These are phyloP conservation scores for Desoria tigrina DNA, from an alignment of 2,888 invertebrate species.

Conservation along the genomic window DNA sequence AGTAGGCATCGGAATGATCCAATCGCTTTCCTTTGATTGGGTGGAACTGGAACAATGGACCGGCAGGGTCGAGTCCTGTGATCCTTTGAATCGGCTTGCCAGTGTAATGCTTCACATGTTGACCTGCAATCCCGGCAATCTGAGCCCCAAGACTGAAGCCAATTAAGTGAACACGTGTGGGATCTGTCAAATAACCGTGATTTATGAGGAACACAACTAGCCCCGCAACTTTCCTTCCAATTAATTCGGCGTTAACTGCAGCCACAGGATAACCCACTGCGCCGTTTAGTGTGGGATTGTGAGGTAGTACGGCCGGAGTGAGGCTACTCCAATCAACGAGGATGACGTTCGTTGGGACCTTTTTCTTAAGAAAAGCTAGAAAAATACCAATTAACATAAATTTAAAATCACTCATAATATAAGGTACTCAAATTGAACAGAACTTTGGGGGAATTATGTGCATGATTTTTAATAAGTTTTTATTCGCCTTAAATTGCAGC, in stretches of 20 bases:
- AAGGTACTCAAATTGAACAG: too few species aligned
- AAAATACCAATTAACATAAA: too few species aligned
- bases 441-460: too few species aligned
- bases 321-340: conserved; percentile 43
- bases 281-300: conserved; percentile 25
- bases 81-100: conserved; percentile 42
- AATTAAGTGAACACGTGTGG: conserved; percentile 42
- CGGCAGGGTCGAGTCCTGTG: conserved; percentile 46
- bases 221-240: conserved; percentile 32
- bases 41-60: conserved; percentile 37
- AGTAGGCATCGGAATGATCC: conserved; percentile 43
- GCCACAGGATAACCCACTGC: conserved; percentile 31
- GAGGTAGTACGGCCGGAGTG: conserved; percentile 10
- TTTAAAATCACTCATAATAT: too few species aligned
- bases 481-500: too few species aligned
- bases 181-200: conserved; percentile 40
- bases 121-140: conserved; percentile 43
- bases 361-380: conserved; percentile 40
- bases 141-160: conserved; percentile 44
- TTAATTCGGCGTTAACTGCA: conserved; percentile 39
- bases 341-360: conserved; percentile 40
- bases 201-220: conserved; percentile 39
- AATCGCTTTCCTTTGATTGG: conserved; percentile 39
- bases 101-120: conserved; percentile 40
- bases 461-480: too few species aligned